These are phyloP conservation scores for Kryphioiulus occultus DNA, from an alignment of 2,888 invertebrate genomes.

Conservation along the genomic window DNA sequence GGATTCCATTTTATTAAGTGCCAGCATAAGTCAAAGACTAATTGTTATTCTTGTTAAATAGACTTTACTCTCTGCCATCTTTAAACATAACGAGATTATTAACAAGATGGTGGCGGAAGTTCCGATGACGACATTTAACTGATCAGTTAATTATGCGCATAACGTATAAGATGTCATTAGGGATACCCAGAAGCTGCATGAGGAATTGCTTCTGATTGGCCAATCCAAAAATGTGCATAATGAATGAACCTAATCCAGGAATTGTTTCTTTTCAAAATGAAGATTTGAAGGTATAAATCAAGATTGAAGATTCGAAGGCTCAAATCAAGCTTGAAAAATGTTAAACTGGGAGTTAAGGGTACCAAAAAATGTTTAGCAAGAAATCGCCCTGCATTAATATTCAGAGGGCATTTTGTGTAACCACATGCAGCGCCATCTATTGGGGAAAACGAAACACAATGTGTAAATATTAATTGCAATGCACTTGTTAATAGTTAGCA, in stretches of 20 bases:
- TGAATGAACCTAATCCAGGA: background rate
- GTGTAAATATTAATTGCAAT: too few species aligned
- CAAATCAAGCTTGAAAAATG: too few species aligned
- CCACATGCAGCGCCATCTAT: too few species aligned
- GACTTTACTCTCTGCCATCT: background rate
- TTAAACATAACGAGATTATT: background rate
- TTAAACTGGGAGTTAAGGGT: too few species aligned
- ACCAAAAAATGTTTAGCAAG: too few species aligned
- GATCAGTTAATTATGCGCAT: background rate
- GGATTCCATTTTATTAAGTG: background rate
- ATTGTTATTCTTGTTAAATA: background rate
- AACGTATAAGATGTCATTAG: background rate
- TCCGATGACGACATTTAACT: background rate
- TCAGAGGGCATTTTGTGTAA: too few species aligned
- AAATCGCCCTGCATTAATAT: too few species aligned
- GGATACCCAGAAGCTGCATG: background rate
- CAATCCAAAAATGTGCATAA: background rate
- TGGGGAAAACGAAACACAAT: too few species aligned
- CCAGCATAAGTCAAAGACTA: background rate
- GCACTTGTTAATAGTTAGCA: too few species aligned
- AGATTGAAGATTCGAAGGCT: too few species aligned
- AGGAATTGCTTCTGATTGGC: background rate
- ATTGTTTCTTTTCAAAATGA: background rate
- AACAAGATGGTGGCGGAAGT: background rate
- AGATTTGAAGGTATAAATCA: background rate